These are phyloP conservation scores for Temnothorax rugatulus DNA, from an alignment of 2,888 invertebrate species.

Conservation along the genomic window DNA sequence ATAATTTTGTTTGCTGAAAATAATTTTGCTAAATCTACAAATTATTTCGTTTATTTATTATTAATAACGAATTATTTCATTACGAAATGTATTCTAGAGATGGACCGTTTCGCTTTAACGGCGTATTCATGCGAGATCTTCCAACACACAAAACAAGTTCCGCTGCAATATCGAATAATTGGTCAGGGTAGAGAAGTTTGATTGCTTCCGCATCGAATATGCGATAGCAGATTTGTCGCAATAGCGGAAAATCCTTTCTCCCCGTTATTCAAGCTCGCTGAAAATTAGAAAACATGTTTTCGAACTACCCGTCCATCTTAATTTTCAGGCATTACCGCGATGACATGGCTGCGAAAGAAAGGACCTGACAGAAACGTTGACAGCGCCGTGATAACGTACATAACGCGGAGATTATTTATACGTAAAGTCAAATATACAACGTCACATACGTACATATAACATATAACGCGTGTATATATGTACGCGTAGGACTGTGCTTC, in stretches of 20 bases:
- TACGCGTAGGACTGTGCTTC: neutral
- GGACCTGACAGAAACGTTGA: neutral
- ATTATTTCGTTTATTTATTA: neutral
- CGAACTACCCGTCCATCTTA: constrained; percentile 16
- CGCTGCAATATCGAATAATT: constrained; percentile 30
- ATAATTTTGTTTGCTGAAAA: neutral
- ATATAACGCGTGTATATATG: no score
- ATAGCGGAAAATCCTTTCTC: neutral
- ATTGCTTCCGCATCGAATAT: constrained; percentile 27
- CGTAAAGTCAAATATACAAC: constrained; percentile 14
- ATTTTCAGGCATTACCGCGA: neutral
- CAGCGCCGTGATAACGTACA: neutral
- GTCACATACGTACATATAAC: neutral
- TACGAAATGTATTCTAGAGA: neutral
- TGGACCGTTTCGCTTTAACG: constrained; percentile 21
- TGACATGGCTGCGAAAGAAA: neutral
- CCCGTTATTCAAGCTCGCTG: neutral
- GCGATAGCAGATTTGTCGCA: neutral
- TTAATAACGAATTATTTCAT: neutral
- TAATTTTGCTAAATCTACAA: neutral
- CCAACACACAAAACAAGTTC: neutral
- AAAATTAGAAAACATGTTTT: constrained; percentile 30
- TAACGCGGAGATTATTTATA: constrained; percentile 35
- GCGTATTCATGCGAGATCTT: neutral
- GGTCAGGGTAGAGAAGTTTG: constrained; percentile 24